Percentiles rank a stretch among this genome's conserved stretches.
phyloP scores from a whole-genome alignment of 2,888 invertebrate genomes.

The Phengaris arion region DNA sequence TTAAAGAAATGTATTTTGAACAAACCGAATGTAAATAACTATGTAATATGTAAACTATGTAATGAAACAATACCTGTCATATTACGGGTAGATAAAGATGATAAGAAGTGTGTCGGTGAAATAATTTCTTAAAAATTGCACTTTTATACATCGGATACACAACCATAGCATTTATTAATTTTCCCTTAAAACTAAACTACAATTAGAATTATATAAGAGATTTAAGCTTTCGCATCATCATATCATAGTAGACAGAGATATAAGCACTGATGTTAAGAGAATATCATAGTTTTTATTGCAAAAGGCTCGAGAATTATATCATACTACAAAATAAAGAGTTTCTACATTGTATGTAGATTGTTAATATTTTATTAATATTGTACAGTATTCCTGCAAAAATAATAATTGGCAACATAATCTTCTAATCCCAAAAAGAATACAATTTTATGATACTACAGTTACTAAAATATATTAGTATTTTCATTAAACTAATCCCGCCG shows the following conservation, averaged over 20 bases:
- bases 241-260: not conserved
- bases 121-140: slow-evolving; percentile 5
- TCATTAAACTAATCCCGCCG: not conserved
- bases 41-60: not conserved
- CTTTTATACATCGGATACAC: not conserved
- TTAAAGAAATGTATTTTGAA: slow-evolving; percentile 36
- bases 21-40: slow-evolving; percentile 35
- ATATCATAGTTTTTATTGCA: too few relatives aligned
- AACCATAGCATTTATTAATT: not conserved
- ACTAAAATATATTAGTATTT: slow-evolving; percentile 7
- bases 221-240: not conserved
- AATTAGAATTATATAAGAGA: not conserved
- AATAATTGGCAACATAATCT: not conserved
- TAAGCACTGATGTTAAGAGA: not conserved
- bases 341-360: not conserved
- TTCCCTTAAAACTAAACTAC: slow-evolving; percentile 6
- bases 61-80: not conserved
- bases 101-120: not conserved
- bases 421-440: slow-evolving; percentile 1
- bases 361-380: not conserved
- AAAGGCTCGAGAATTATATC: not conserved
- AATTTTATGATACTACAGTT: not conserved
- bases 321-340: not conserved
- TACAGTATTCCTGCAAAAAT: not conserved
- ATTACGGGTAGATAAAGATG: not conserved